A percentile compares a stretch with the other conserved stretches of the same genome.
Conservation (phyloP, 2,888 invertebrate genomes). For the Mythimna albipuncta region DNA sequence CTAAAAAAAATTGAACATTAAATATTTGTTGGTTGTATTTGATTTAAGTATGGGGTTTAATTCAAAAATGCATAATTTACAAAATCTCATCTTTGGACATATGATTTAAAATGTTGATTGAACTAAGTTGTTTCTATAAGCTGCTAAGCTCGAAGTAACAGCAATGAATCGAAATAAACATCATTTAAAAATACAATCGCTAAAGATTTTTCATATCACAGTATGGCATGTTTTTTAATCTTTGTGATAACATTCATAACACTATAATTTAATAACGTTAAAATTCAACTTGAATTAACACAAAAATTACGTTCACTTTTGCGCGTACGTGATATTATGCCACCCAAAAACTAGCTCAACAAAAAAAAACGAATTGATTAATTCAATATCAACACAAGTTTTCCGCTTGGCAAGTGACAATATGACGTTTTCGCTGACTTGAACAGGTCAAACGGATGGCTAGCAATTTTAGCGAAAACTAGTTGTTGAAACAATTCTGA, state of each 20-base stretch:
- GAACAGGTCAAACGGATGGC: constrained; percentile 18
- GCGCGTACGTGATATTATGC: constrained; percentile 39
- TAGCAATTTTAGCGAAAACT: constrained; percentile 26
- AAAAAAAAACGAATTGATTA: constrained; percentile 18
- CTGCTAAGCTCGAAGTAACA: too few species aligned
- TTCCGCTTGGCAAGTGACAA: constrained; percentile 23
- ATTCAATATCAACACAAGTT: constrained; percentile 27
- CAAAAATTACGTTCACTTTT: constrained; percentile 5
- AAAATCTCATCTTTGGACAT: background rate
- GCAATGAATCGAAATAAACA: background rate
- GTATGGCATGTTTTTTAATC: background rate
- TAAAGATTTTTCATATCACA: background rate
- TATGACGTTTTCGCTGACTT: constrained; percentile 28
- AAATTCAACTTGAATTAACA: background rate
- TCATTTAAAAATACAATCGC: background rate
- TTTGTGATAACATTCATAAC: background rate
- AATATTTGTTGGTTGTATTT: background rate
- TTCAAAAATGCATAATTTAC: background rate
- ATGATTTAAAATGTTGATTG: background rate
- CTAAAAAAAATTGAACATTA: background rate
- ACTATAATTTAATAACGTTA: background rate
- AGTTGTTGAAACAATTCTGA: constrained; percentile 38
- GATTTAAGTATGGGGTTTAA: too few species aligned
- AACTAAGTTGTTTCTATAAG: background rate
- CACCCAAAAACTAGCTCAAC: constrained; percentile 14